Percentiles rank a stretch among this genome's conserved stretches.
Conservation (phyloP, 2,888 invertebrate genomes). For the Watsonalla binaria region DNA sequence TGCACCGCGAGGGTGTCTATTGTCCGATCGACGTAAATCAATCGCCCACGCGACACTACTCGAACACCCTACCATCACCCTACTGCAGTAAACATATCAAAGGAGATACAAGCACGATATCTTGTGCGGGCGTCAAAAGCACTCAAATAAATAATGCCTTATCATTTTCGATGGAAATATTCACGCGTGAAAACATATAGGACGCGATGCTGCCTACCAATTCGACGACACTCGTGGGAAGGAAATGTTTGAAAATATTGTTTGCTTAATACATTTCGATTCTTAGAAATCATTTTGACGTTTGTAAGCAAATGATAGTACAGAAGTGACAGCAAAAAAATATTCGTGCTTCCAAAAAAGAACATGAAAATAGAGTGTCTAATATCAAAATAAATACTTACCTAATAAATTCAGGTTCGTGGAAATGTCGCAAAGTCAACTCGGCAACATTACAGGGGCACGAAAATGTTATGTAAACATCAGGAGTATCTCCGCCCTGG, state of each 20-base stretch:
- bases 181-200: conserved; percentile 8
- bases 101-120: conserved; percentile 27
- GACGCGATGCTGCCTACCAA: not conserved
- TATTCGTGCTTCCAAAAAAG: not conserved
- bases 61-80: conserved; percentile 24
- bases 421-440: conserved; percentile 55
- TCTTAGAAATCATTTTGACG: too few species aligned
- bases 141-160: conserved; percentile 52
- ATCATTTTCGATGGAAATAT: conserved; percentile 26
- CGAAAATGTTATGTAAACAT: conserved; percentile 73
- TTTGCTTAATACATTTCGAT: too few species aligned
- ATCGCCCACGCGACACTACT: conserved; percentile 55
- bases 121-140: conserved; percentile 41
- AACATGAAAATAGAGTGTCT: conserved; percentile 6
- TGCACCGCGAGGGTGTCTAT: conserved; percentile 22
- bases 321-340: too few species aligned
- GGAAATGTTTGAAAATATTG: too few species aligned
- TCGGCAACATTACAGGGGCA: conserved; percentile 41
- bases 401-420: conserved; percentile 59
- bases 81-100: conserved; percentile 42
- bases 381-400: conserved; percentile 25
- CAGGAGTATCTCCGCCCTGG: conserved; percentile 54
- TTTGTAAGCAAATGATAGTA: too few species aligned
- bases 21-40: conserved; percentile 54
- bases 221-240: too few species aligned